phyloP scores from a whole-genome alignment of 2,113 vertebrate genomes.

The Dipodomys spectabilis region DNA sequence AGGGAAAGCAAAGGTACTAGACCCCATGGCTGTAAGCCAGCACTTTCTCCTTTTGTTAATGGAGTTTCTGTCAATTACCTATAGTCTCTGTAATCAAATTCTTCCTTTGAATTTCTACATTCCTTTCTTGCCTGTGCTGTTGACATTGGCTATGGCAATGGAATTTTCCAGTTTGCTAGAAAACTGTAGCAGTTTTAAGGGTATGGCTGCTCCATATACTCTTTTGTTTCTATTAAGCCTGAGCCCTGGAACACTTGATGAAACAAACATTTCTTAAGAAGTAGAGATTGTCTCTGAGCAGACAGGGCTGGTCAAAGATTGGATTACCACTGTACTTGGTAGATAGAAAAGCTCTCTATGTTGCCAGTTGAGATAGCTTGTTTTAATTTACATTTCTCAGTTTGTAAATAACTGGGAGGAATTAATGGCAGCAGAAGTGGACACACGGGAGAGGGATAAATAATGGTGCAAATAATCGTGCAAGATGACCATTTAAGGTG shows the following conservation, averaged over 20 bases:
- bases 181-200: slow-evolving; percentile 83
- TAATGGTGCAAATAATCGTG: neutral
- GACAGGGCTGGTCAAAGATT: slow-evolving; percentile 41
- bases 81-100: slow-evolving; percentile 84
- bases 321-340: slow-evolving; percentile 12
- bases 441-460: neutral
- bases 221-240: slow-evolving; percentile 82
- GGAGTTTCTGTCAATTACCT: slow-evolving; percentile 81
- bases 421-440: neutral
- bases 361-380: neutral
- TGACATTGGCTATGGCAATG: slow-evolving; percentile 86
- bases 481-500: slow-evolving; percentile 53
- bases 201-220: slow-evolving; percentile 80
- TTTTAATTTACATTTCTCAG: neutral
- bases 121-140: slow-evolving; percentile 87
- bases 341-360: slow-evolving; percentile 47
- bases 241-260: slow-evolving; percentile 58
- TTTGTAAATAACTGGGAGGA: slow-evolving; percentile 48
- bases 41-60: slow-evolving; percentile 80
- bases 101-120: slow-evolving; percentile 88
- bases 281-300: slow-evolving; percentile 10
- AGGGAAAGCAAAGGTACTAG: neutral
- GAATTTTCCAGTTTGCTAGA: slow-evolving; percentile 88
- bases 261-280: slow-evolving; percentile 57
- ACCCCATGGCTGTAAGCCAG: slow-evolving; percentile 18